Evolutionary conservation across 2,797 vertebrate genomes (phyloP).

Genomic region (Sylvia borin): DNA sequence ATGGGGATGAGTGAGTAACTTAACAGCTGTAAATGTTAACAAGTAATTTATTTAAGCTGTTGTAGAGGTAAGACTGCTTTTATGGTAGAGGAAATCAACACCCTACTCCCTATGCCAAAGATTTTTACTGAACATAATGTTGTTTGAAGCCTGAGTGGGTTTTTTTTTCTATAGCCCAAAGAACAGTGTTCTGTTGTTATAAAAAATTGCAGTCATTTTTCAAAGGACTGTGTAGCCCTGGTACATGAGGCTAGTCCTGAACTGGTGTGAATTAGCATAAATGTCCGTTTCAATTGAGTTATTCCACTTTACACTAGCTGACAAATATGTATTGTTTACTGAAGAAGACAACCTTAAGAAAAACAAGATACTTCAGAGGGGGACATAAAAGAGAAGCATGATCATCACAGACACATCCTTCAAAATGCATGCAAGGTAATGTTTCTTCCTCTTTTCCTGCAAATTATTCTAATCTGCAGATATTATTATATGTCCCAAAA

Average conservation of each 20-base stretch:
- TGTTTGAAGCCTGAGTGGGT: not conserved
- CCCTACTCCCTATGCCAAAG: not conserved
- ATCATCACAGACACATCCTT: not conserved
- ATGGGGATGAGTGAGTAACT: constrained; percentile 59
- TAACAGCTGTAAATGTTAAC: constrained; percentile 70
- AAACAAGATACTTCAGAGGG: not conserved
- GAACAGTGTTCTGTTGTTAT: not conserved
- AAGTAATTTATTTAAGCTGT: constrained; percentile 56
- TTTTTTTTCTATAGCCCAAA: not conserved
- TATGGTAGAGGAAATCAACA: not conserved
- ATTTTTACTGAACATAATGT: constrained; percentile 1
- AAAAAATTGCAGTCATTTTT: not conserved
- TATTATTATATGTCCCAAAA: not conserved
- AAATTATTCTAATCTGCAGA: not conserved
- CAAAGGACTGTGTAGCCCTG: not conserved
- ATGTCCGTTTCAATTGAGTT: not conserved
- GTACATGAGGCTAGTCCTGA: not conserved
- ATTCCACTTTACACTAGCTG: not conserved
- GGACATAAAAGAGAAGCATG: not conserved
- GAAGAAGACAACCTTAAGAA: not conserved
- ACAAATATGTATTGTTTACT: not conserved
- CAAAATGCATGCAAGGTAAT: not conserved
- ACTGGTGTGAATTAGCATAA: not conserved
- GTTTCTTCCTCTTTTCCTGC: not conserved
- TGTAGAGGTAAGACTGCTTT: not conserved